Conservation (phyloP, 2,797 vertebrate species). For the Lacerta agilis region DNA sequence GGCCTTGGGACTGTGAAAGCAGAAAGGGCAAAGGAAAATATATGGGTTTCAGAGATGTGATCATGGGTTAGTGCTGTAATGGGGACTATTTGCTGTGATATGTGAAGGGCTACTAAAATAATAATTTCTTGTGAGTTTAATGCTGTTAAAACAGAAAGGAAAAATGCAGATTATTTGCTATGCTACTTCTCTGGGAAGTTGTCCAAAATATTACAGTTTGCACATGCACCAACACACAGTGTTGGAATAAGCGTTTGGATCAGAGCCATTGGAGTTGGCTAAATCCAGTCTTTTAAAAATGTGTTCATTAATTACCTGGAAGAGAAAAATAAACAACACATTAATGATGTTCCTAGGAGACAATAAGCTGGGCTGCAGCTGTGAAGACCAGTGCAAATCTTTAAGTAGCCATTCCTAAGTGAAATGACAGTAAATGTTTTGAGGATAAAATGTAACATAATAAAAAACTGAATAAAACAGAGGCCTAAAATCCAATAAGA, state of each 20-base stretch:
- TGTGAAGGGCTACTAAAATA: not conserved
- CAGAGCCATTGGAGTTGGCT: conserved; percentile 49
- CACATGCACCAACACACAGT: conserved; percentile 17
- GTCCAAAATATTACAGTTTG: conserved; percentile 42
- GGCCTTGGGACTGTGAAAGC: not conserved
- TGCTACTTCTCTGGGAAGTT: conserved; percentile 1
- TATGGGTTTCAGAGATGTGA: not conserved
- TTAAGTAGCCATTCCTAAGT: not conserved
- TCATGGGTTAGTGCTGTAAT: not conserved
- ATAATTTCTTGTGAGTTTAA: not conserved
- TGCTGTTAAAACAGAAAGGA: not conserved
- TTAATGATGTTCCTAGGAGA: conserved; percentile 19
- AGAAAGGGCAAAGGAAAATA: not conserved
- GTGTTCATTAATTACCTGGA: conserved; percentile 69
- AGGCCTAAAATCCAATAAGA: too few species aligned
- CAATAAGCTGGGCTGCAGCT: conserved; percentile 43
- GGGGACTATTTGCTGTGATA: not conserved
- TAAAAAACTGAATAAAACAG: not conserved
- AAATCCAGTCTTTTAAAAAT: conserved; percentile 55
- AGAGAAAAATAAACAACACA: conserved; percentile 42
- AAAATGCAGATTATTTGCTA: not conserved
- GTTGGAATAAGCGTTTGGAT: conserved; percentile 41
- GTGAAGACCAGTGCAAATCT: conserved; percentile 9
- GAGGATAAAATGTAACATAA: not conserved
- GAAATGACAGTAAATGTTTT: not conserved